Evolutionary conservation across 2,113 vertebrate species (phyloP).

Genomic region (Pteropus alecto): DNA sequence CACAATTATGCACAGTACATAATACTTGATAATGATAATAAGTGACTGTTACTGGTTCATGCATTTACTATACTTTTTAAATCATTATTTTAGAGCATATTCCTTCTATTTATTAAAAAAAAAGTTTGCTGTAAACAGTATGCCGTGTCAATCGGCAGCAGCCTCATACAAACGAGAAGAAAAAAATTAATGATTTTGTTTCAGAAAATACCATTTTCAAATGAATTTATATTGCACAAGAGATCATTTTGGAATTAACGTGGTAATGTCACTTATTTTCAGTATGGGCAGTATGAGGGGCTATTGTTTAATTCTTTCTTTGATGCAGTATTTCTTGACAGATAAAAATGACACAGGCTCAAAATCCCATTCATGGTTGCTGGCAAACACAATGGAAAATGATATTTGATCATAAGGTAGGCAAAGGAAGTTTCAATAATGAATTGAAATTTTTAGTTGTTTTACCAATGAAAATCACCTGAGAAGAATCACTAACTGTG

Average conservation of each 20-base stretch:
- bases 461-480: neutral
- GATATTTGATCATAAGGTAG: neutral
- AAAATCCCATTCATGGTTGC: neutral
- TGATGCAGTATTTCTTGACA: neutral
- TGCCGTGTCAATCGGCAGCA: neutral
- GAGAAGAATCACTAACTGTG: neutral
- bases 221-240: neutral
- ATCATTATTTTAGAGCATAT: neutral
- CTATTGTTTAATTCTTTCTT: neutral
- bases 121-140: neutral
- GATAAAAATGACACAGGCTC: neutral
- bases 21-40: neutral
- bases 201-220: slow-evolving; percentile 27
- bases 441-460: neutral
- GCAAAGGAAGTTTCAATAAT: neutral
- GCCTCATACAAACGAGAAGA: neutral
- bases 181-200: neutral
- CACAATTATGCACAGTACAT: neutral
- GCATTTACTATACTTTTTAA: neutral
- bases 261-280: neutral
- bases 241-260: neutral
- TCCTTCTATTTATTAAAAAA: neutral
- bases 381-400: neutral
- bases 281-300: neutral
- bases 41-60: neutral